Percentiles rank a stretch among this genome's conserved stretches.
Evolutionary conservation across 1,140 invertebrate genomes (phyloP).

Genomic region (Adoxophyes honmai): DNA sequence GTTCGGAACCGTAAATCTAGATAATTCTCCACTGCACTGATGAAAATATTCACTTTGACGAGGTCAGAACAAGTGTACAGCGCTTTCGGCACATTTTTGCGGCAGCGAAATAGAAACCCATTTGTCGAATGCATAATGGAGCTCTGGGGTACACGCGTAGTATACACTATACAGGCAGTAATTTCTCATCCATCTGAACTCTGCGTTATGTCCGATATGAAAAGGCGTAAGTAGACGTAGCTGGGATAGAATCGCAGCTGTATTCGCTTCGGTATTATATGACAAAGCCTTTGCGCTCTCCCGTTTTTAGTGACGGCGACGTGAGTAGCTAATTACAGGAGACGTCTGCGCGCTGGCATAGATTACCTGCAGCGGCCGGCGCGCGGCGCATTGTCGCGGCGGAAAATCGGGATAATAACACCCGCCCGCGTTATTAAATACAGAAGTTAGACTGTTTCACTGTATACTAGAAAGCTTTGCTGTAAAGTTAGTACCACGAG

Average conservation of each 20-base stretch:
- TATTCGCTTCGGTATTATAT: conserved; percentile 4
- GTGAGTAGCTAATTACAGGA: conserved; percentile 31
- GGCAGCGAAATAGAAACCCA: conserved; percentile 11
- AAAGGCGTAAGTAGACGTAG: neutral
- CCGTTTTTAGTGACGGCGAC: conserved; percentile 8
- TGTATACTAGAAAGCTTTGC: no score
- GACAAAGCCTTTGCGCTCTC: neutral
- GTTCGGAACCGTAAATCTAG: conserved; percentile 15
- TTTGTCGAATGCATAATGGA: conserved; percentile 14
- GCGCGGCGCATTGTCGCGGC: conserved; percentile 17
- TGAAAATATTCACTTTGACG: conserved; percentile 14
- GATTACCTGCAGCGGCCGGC: conserved; percentile 24
- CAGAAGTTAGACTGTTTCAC: no score
- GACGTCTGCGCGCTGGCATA: conserved; percentile 28
- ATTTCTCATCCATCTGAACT: conserved; percentile 12
- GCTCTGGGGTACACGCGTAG: neutral
- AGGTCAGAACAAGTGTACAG: conserved; percentile 2
- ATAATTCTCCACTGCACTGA: conserved; percentile 10
- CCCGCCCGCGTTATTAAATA: no score
- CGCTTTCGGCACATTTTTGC: conserved; percentile 9
- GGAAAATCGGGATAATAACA: conserved; percentile 17
- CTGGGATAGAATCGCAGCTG: neutral
- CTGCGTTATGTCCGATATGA: neutral
- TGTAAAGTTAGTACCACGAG: no score
- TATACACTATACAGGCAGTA: conserved; percentile 2